These are phyloP conservation scores for Micrasema minimum DNA, from an alignment of 1,140 invertebrate species.

Conservation along the genomic window DNA sequence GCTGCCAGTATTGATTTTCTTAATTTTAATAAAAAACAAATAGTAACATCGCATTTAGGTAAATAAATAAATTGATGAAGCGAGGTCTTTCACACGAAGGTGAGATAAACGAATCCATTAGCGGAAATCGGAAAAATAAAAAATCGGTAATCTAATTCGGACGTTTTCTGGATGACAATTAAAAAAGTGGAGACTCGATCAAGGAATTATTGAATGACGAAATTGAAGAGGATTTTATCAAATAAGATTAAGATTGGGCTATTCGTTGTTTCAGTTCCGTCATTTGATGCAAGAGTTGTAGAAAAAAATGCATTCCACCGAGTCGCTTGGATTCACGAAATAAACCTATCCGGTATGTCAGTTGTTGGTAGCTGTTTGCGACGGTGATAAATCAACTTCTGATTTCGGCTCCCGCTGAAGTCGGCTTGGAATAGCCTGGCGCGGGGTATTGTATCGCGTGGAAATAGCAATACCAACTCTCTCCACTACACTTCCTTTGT, in stretches of 20 bases:
- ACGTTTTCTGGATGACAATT: too few relatives aligned
- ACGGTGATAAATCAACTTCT: slow-evolving; percentile 44
- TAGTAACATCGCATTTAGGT: too few relatives aligned
- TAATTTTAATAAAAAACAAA: too few relatives aligned
- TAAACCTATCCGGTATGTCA: slow-evolving; percentile 16
- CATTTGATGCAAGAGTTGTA: slow-evolving; percentile 2
- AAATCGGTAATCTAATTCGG: too few relatives aligned
- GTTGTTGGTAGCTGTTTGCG: not conserved
- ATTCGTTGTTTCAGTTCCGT: slow-evolving; percentile 1
- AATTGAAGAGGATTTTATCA: too few relatives aligned
- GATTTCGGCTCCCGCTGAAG: slow-evolving; percentile 31
- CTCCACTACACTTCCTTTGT: slow-evolving; percentile 7
- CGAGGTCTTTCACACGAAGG: too few relatives aligned
- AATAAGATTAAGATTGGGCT: slow-evolving; percentile 8
- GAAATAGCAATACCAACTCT: not conserved
- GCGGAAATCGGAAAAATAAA: too few relatives aligned
- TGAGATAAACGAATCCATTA: too few relatives aligned
- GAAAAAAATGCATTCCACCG: slow-evolving; percentile 4
- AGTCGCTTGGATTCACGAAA: slow-evolving; percentile 6
- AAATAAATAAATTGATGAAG: too few relatives aligned
- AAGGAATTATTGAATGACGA: too few relatives aligned
- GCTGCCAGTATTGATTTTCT: too few relatives aligned
- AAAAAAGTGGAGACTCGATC: too few relatives aligned
- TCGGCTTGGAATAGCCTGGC: slow-evolving; percentile 17
- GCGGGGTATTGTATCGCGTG: slow-evolving; percentile 4